A percentile compares a stretch with the other conserved stretches of the same genome.
Evolutionary conservation across 2,113 vertebrate genomes (phyloP).

Genomic region (Balaeniceps rex): DNA sequence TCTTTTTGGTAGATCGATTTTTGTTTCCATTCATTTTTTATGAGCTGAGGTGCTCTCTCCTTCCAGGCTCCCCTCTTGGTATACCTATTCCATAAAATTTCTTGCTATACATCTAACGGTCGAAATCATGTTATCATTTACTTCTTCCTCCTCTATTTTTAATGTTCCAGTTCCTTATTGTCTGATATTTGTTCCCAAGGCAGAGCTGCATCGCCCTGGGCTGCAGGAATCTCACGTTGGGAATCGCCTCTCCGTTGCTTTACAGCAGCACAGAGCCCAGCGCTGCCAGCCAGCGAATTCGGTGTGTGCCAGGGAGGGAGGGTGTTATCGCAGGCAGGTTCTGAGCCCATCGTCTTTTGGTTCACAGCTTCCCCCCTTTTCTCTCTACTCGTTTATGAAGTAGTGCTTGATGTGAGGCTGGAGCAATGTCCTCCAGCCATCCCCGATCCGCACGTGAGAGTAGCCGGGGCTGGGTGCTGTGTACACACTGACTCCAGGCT

Average conservation of each 20-base stretch:
- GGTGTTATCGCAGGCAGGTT: neutral
- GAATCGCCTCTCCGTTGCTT: accelerated
- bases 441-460: neutral
- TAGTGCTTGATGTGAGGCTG: neutral
- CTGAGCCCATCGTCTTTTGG: neutral
- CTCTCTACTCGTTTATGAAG: neutral
- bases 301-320: neutral
- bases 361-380: neutral
- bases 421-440: neutral
- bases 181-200: neutral
- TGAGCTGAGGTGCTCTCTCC: neutral
- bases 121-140: neutral
- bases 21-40: slow-evolving; percentile 43
- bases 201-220: neutral
- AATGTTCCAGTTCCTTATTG: neutral
- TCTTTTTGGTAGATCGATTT: slow-evolving; percentile 30
- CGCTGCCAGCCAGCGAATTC: neutral
- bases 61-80: neutral
- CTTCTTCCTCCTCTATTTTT: neutral
- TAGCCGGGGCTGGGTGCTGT: neutral
- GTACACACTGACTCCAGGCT: neutral
- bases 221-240: neutral
- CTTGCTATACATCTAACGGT: neutral
- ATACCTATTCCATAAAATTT: neutral
- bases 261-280: neutral